Evolutionary conservation across 2,113 vertebrate genomes (phyloP), one percentile per base, ranked within the genome.

Genomic region (Numenius arquata): DNA sequence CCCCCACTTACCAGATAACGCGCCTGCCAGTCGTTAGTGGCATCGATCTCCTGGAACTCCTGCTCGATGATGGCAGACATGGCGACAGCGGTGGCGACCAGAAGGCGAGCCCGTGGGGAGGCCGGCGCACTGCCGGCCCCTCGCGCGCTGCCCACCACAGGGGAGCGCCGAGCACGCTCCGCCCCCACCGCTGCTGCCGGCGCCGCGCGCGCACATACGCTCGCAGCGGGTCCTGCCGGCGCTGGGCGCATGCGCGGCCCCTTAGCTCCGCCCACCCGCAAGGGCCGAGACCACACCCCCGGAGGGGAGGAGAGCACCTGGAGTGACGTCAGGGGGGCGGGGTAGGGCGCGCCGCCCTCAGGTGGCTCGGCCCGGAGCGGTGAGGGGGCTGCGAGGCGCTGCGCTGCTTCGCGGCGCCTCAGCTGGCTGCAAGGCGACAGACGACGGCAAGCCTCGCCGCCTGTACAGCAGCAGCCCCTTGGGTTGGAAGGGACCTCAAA

Each of bases 41-140:
- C 98, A 68, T 99, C 99, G 73, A 99, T 97, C 61, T 99, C 98
- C 76, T 98, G 97, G 95, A 99, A 99, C 93, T 99, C 98, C 92
- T 96, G 97, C 79, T 99, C 98, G 97, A 99, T 98, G 26, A 84
- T 58, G 52, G 92, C 76, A 43, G 97, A 96, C 98, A 97, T 98
- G 94, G 92, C 84, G 82, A 74, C 81, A 27, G 59, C 81, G 34
- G 65, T 25, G 70, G 36, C 45, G 50, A 63, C 50, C 66, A 11
- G 73, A 58, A 75, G 81, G 50, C 92, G 61, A 59, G 32, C 52
- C 90, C 52, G 55, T 12, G 62, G 66, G 50, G 55, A 48, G 71
- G 56, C 95, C 45, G 67, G 88, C 90, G 47, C 40, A 61, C 91
- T 94, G 90, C 79, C 95, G 30, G 72, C 97, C 95, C 61, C 81